Conservation (phyloP, 2,888 invertebrate species). For the Apoda limacodes region DNA sequence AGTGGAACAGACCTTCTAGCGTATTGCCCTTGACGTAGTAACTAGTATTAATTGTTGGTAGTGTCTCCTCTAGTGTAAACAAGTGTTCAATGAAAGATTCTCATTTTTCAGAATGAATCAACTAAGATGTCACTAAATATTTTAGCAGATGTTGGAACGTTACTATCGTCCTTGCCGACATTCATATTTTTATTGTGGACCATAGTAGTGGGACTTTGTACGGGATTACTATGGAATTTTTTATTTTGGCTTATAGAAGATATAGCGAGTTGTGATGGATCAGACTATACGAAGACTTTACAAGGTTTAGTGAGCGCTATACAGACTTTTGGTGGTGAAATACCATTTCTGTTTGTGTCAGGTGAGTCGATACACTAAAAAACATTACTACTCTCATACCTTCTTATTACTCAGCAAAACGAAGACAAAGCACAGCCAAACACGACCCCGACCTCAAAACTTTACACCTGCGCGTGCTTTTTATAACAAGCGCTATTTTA, state of each 20-base stretch:
- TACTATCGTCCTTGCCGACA: slow-evolving; percentile 75
- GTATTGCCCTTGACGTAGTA: too few relatives aligned
- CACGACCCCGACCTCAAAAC: too few relatives aligned
- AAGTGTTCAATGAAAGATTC: too few relatives aligned
- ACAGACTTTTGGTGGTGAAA: slow-evolving; percentile 86
- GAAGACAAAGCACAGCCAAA: too few relatives aligned
- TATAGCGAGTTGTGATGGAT: slow-evolving; percentile 65
- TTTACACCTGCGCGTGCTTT: too few relatives aligned
- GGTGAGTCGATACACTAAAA: slow-evolving; percentile 41
- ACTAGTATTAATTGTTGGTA: too few relatives aligned
- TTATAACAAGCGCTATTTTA: too few relatives aligned
- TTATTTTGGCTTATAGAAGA: slow-evolving; percentile 88
- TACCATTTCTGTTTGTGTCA: slow-evolving; percentile 89
- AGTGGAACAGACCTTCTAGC: too few relatives aligned
- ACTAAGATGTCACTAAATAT: slow-evolving; percentile 76
- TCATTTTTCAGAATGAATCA: slow-evolving; percentile 68
- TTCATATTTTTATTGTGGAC: slow-evolving; percentile 85
- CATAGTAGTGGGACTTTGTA: slow-evolving; percentile 83
- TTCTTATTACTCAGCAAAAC: too few relatives aligned
- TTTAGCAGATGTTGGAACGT: slow-evolving; percentile 73
- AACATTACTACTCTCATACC: slow-evolving; percentile 11
- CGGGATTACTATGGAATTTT: slow-evolving; percentile 89
- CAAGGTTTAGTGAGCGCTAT: slow-evolving; percentile 81
- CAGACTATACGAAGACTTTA: slow-evolving; percentile 75
- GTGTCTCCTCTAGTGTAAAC: too few relatives aligned